Conservation (phyloP, 2,113 vertebrate species). For the Plecotus auritus region DNA sequence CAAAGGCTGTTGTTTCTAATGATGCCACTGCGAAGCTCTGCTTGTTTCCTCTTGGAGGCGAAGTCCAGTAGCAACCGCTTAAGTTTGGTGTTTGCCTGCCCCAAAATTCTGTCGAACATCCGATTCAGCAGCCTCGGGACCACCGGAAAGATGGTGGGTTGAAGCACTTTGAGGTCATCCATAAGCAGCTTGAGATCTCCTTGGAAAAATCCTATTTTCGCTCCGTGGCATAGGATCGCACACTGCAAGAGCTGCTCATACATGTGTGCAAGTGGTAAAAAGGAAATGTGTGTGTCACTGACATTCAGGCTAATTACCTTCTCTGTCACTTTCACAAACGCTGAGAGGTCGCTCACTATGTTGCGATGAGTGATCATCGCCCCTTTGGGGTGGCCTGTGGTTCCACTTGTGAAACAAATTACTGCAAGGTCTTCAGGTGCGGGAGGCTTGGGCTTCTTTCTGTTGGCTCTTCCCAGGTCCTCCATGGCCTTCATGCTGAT, state of each 20-base stretch:
- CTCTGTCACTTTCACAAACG: too few relatives aligned
- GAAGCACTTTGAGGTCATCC: constrained; percentile 94
- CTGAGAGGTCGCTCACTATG: too few relatives aligned
- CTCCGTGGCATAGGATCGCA: constrained; percentile 91
- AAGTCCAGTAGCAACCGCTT: constrained; percentile 95
- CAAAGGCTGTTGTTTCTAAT: constrained; percentile 94
- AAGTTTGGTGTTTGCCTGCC: constrained; percentile 91
- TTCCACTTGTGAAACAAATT: constrained; percentile 98
- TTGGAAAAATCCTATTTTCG: constrained; percentile 96
- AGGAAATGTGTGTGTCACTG: constrained; percentile 80
- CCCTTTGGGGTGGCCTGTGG: constrained; percentile 83
- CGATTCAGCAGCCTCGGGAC: constrained; percentile 96
- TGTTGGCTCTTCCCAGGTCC: constrained; percentile 87
- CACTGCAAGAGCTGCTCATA: constrained; percentile 87
- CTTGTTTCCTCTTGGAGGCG: constrained; percentile 93
- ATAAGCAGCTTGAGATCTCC: constrained; percentile 97
- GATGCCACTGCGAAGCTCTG: constrained; percentile 92
- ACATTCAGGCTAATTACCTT: not conserved
- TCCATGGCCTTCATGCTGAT: constrained; percentile 88
- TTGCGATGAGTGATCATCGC: too few relatives aligned
- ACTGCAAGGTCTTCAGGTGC: constrained; percentile 93
- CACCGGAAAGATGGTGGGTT: constrained; percentile 95
- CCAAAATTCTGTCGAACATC: constrained; percentile 97
- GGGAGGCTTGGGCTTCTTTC: constrained; percentile 89
- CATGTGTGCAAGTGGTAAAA: constrained; percentile 85